Percentiles rank a stretch among this genome's conserved stretches.
phyloP scores from a whole-genome alignment of 2,113 vertebrate species.

The Prolemur simus region DNA sequence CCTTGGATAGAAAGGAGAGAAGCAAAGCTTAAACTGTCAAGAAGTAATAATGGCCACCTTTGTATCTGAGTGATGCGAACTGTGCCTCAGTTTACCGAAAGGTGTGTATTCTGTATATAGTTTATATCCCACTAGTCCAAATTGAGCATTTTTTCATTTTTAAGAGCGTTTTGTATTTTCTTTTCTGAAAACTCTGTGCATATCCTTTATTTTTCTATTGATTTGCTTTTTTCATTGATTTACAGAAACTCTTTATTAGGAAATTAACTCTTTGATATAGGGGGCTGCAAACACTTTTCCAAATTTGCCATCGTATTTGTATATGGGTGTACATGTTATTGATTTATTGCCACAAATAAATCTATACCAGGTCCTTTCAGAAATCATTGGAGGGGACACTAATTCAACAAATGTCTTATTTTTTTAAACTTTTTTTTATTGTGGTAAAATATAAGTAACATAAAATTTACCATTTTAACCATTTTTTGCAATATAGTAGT shows the following conservation, averaged over 20 bases:
- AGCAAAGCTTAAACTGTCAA: background rate
- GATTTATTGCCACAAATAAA: background rate
- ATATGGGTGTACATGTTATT: background rate
- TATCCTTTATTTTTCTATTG: conserved; percentile 32
- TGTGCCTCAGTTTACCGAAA: background rate
- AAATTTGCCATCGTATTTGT: background rate
- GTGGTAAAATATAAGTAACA: background rate
- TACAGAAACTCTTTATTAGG: background rate
- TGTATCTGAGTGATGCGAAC: background rate
- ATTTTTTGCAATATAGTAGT: conserved; percentile 17
- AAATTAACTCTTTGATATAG: background rate
- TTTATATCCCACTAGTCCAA: background rate
- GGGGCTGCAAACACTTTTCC: background rate
- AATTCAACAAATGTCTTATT: background rate
- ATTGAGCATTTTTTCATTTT: background rate
- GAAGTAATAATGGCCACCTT: background rate
- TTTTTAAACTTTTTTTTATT: background rate
- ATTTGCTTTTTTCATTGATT: conserved; percentile 13
- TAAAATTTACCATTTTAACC: background rate
- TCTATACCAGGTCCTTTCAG: background rate
- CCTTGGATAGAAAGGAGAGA: background rate
- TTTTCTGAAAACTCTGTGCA: conserved; percentile 41
- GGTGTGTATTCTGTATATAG: background rate
- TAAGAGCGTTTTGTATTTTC: background rate
- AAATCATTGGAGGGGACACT: background rate